Evolutionary conservation across 1,140 invertebrate genomes (phyloP), one percentile per base, ranked within the genome.

Genomic region (Theocolax elegans): DNA sequence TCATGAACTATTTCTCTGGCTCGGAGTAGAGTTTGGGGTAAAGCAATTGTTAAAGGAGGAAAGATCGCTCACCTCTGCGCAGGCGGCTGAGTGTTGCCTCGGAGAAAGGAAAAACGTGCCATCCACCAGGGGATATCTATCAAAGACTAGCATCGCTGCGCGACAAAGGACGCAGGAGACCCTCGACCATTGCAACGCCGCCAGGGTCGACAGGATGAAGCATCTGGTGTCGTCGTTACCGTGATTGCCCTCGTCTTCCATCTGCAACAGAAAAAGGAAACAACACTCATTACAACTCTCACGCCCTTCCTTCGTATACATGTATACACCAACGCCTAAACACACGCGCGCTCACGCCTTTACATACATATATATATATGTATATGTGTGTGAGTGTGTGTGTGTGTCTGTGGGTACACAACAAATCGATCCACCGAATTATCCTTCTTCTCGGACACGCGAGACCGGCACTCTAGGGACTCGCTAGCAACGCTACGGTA

Each of bases 21-120:
- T n/a, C n/a, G n/a, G n/a, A n/a, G n/a, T n/a, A n/a, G n/a, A n/a
- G n/a, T n/a, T n/a, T n/a, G n/a, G n/a, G n/a, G n/a, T n/a, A n/a
- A n/a, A n/a, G n/a, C n/a, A n/a, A n/a, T n/a, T n/a, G n/a, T n/a
- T 15, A 56, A 46, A 48, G 25, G 17, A 23, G 71, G 49, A 62
- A 31, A 49, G 27, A 67, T 29, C 44, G 84, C 87, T 88, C 84
- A 94, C 94, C 90, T 95, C 93, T 71, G 95, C 91, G 77, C 93
- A 95, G 75, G 89, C 89, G 79, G 91, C 91, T 76, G 91, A 92
- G 82, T 97, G 94, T 81, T 96, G 94, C 70, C 92, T 89, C 27
- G 97, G 97, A 73, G 95, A 97, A 25, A 98, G 88, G 87, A 99
- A 99, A 87, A 99, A 97, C 10, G 97, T 98, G 44, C 97, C 97